These are phyloP conservation scores for Synergus japonicus DNA, from an alignment of 2,888 invertebrate genomes.

Conservation along the genomic window DNA sequence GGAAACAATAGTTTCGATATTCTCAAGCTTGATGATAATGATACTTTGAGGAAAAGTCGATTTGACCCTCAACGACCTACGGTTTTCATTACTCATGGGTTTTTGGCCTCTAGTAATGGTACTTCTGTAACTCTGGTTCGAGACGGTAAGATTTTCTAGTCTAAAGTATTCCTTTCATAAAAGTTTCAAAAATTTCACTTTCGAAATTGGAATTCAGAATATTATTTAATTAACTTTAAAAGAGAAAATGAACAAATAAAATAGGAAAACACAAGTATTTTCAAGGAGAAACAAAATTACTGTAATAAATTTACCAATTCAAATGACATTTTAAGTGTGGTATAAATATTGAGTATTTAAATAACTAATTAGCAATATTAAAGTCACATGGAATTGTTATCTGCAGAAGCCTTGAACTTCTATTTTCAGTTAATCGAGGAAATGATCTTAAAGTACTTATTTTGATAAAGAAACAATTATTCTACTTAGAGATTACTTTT, in stretches of 20 bases:
- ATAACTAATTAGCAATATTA: background rate
- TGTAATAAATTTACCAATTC: background rate
- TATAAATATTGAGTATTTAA: background rate
- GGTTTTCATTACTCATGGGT: conserved; percentile 60
- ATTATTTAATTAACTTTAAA: background rate
- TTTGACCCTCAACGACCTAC: conserved; percentile 64
- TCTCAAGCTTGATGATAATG: conserved; percentile 4
- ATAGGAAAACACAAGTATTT: background rate
- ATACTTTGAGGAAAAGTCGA: background rate
- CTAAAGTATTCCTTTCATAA: too few species aligned
- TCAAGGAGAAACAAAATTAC: background rate
- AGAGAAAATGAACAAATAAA: background rate
- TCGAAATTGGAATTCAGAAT: background rate
- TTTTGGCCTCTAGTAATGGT: conserved; percentile 1
- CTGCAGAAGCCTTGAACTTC: background rate
- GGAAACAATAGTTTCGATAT: conserved; percentile 24
- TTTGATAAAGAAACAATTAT: background rate
- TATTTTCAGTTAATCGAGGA: background rate
- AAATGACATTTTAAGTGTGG: background rate
- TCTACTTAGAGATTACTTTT: background rate
- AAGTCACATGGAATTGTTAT: background rate
- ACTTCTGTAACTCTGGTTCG: conserved; percentile 12
- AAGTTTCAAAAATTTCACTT: background rate
- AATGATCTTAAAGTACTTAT: background rate
- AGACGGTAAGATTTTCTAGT: background rate